Evolutionary conservation across 1,140 invertebrate genomes (phyloP), one percentile per base, ranked within the genome.

Genomic region (Sarcophaga bullata): DNA sequence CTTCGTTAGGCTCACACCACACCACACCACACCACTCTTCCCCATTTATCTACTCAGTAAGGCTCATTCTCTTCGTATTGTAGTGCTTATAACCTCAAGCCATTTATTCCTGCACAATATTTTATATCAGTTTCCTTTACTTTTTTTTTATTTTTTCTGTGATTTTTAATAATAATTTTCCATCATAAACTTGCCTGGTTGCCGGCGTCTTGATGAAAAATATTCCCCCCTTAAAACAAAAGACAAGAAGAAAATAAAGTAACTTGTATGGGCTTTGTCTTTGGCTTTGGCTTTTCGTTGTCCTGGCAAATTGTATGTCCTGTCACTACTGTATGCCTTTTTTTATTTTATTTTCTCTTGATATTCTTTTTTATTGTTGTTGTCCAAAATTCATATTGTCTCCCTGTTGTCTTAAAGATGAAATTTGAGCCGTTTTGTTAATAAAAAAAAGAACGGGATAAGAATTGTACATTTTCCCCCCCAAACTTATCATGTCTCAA

Each of bases 361-460:
- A 11, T 17, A 17, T 13, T 62, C 13, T 73, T 58, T 13, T 58
- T n/a, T n/a, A 58, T n/a, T 58, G 15, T n/a, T 58, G 15, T 54
- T 54, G 52, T 15, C 15, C 50, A 52, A 1, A 37, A 37, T 37
- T 37, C 25, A 37, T 37, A 37, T 37, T 54, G 10, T 15, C 10
- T 10, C 10, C n/a, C 47, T 48, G 3, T 8, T 76, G 73, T 76
- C 73, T 76, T 76, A 76, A 76, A 76, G 73, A 76, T 76, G 73
- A 47, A 76, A 76, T 76, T 49, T 49, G 73, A 76, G 73, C 47
- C 15, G 48, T 15, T 37, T 37, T 37, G 25, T 37, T 37, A 37
- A 37, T 37, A 37, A n/a, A 58, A 58, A 58, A 58, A 58, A 15
- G 3, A n/a, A 58, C 25, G 11, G n/a, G n/a, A 58, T n/a, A 13